These are phyloP conservation scores for Nebria ingens DNA, from an alignment of 1,140 invertebrate species.

Conservation along the genomic window DNA sequence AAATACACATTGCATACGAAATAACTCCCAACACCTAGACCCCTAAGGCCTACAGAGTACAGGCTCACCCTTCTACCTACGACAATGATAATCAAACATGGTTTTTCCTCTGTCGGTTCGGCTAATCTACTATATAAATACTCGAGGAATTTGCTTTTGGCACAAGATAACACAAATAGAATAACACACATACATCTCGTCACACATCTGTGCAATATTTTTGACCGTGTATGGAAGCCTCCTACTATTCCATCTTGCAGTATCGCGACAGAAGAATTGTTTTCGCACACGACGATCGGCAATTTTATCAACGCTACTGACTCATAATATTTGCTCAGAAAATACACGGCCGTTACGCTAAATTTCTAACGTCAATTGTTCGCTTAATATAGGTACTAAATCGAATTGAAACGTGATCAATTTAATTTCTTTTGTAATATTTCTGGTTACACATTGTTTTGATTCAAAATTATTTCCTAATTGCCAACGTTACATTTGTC, in stretches of 20 bases:
- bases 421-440: too few relatives aligned
- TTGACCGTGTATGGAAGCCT: neutral
- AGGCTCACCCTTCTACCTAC: neutral
- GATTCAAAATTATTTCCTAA: too few relatives aligned
- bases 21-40: constrained; percentile 1
- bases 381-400: too few relatives aligned
- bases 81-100: constrained; percentile 1
- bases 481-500: too few relatives aligned
- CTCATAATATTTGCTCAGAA: constrained; percentile 5
- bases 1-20: constrained; percentile 8
- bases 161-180: constrained; percentile 7
- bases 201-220: constrained; percentile 5
- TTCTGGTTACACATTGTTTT: too few relatives aligned
- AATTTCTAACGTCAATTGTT: too few relatives aligned
- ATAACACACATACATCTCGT: neutral
- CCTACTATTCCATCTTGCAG: neutral
- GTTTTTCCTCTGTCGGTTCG: neutral
- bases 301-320: neutral
- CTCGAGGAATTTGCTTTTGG: constrained; percentile 7
- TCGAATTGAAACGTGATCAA: too few relatives aligned
- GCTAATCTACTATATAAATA: constrained; percentile 9
- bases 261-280: neutral
- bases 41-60: neutral
- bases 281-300: neutral
- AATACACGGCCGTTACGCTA: neutral